Evolutionary conservation across 2,797 vertebrate species (phyloP).

Genomic region (Morus bassanus): DNA sequence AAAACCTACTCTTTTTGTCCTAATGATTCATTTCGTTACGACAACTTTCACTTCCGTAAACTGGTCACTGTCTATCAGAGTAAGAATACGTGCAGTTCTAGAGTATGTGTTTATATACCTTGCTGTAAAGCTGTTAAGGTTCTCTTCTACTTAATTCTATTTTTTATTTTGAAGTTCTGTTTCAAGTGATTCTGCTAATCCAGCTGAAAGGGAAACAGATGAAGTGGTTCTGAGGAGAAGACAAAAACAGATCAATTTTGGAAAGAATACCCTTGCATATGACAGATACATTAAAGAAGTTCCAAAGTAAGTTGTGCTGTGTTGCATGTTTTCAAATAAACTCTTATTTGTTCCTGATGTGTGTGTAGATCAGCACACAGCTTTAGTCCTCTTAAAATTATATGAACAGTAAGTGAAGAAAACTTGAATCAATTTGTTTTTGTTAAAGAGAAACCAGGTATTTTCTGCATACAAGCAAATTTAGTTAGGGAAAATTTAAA

Average conservation of each 20-base stretch:
- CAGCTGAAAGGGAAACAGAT: constrained; percentile 86
- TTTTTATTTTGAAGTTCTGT: constrained; percentile 75
- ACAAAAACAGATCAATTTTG: constrained; percentile 97
- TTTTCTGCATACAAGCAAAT: background rate
- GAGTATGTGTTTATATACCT: background rate
- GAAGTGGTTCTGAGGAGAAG: constrained; percentile 87
- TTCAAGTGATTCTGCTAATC: constrained; percentile 78
- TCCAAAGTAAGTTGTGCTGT: constrained; percentile 81
- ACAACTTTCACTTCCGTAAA: background rate
- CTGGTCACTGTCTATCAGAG: background rate
- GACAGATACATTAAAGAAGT: constrained; percentile 92
- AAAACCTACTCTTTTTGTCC: background rate
- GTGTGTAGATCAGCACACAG: background rate
- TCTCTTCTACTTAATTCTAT: background rate
- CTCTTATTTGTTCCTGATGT: rapidly evolving
- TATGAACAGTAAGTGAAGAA: background rate
- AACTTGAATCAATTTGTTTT: background rate
- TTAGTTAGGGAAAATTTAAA: background rate
- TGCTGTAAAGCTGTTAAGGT: background rate
- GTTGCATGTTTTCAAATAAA: background rate
- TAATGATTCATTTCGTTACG: background rate
- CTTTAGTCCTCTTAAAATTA: background rate
- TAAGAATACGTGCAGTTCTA: background rate
- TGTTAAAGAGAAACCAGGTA: background rate
- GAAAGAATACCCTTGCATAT: constrained; percentile 95